Conservation (phyloP, 2,113 vertebrate genomes). For the Odocoileus virginianus region DNA sequence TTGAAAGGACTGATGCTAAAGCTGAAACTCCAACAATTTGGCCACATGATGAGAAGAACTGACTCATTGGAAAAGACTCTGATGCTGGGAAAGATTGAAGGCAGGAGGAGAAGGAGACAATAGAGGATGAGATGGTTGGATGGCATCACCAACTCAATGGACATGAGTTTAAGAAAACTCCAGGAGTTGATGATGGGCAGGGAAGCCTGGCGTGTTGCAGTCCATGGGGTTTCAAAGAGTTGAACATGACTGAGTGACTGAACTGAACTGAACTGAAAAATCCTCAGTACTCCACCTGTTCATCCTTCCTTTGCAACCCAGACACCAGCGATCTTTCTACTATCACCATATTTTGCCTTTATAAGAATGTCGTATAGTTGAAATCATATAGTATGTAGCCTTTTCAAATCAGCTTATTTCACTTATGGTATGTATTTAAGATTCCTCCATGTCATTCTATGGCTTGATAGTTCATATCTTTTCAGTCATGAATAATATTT, state of each 20-base stretch:
- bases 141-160: not conserved
- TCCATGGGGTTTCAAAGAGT: not conserved
- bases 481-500: not conserved
- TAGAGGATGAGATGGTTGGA: not conserved
- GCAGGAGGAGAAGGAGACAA: not conserved
- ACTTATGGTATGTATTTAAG: not conserved
- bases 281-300: not conserved
- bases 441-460: not conserved
- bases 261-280: not conserved
- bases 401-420: not conserved
- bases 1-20: not conserved
- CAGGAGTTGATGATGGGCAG: not conserved
- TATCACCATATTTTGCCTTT: not conserved
- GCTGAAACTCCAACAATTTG: not conserved
- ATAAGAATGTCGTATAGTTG: not conserved
- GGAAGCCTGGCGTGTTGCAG: not conserved
- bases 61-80: not conserved
- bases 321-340: not conserved
- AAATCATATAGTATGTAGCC: not conserved
- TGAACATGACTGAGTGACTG: not conserved
- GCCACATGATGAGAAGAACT: not conserved
- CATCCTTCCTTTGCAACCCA: not conserved
- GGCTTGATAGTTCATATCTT: not conserved
- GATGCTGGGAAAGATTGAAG: not conserved
- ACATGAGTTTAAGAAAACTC: not conserved